Evolutionary conservation across 1,140 invertebrate genomes (phyloP).

Genomic region (Agrilus planipennis): DNA sequence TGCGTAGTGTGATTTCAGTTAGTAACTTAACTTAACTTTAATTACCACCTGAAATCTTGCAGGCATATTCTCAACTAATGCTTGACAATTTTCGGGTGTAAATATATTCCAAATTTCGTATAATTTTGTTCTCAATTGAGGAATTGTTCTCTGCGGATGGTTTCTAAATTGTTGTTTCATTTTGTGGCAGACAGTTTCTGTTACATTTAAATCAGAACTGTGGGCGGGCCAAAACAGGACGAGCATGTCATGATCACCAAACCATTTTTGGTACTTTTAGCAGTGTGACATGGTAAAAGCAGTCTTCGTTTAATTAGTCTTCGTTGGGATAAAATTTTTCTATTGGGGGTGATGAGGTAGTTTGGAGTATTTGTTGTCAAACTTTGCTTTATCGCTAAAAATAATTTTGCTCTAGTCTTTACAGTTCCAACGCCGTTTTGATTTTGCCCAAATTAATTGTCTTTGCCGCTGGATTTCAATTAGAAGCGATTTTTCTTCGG

Average conservation of each 20-base stretch:
- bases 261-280: constrained; percentile 17
- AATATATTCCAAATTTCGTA: constrained; percentile 10
- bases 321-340: constrained; percentile 8
- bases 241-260: constrained; percentile 11
- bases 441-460: constrained; percentile 8
- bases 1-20: too few relatives aligned
- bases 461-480: constrained; percentile 11
- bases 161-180: constrained; percentile 14
- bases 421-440: constrained; percentile 7
- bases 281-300: constrained; percentile 17
- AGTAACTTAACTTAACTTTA: too few relatives aligned
- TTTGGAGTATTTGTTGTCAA: constrained; percentile 16
- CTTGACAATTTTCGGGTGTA: constrained; percentile 9
- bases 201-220: constrained; percentile 17
- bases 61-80: too few relatives aligned
- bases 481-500: too few relatives aligned
- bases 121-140: constrained; percentile 6
- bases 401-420: constrained; percentile 16
- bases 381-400: constrained; percentile 24
- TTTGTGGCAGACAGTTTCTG: constrained; percentile 16
- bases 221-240: constrained; percentile 12
- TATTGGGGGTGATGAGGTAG: constrained; percentile 7
- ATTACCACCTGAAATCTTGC: too few relatives aligned
- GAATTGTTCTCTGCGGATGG: constrained; percentile 9
- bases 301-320: constrained; percentile 8